A percentile compares a stretch with the other conserved stretches of the same genome.
Conservation (phyloP, 1,140 invertebrate genomes). For the Stenopsyche tienmushanensis region DNA sequence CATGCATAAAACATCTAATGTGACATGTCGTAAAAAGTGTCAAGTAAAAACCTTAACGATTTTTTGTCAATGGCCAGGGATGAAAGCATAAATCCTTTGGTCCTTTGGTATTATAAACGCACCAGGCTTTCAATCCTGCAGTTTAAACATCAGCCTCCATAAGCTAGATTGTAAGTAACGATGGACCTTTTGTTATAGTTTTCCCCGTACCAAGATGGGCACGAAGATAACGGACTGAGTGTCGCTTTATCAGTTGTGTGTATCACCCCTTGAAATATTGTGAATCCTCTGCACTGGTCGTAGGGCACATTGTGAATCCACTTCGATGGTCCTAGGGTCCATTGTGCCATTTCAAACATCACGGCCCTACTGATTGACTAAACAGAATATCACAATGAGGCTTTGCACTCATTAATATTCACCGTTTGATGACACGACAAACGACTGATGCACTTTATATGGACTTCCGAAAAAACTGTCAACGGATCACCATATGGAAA, state of each 20-base stretch:
- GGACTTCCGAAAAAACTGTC: no score
- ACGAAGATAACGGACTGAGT: constrained; percentile 29
- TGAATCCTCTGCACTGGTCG: constrained; percentile 21
- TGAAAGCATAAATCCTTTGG: not conserved
- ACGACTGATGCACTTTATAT: no score
- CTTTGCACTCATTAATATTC: constrained; percentile 34
- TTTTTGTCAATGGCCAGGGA: no score
- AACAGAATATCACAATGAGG: constrained; percentile 14
- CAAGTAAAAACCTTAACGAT: no score
- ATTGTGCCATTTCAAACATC: constrained; percentile 10
- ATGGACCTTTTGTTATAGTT: constrained; percentile 33
- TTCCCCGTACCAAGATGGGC: constrained; percentile 30
- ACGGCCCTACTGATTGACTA: constrained; percentile 18
- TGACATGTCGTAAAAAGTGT: no score
- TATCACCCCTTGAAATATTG: constrained; percentile 34
- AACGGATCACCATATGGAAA: no score
- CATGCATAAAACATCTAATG: no score
- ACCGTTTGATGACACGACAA: constrained; percentile 22
- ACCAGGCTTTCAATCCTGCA: constrained; percentile 28
- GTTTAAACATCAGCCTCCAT: constrained; percentile 34
- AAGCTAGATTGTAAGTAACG: constrained; percentile 7
- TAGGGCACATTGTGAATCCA: constrained; percentile 6
- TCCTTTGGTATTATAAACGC: constrained; percentile 25
- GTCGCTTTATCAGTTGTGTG: constrained; percentile 35
- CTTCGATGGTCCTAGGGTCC: not conserved